Conservation (phyloP, 2,113 vertebrate species). For the Maccullochella peelii region DNA sequence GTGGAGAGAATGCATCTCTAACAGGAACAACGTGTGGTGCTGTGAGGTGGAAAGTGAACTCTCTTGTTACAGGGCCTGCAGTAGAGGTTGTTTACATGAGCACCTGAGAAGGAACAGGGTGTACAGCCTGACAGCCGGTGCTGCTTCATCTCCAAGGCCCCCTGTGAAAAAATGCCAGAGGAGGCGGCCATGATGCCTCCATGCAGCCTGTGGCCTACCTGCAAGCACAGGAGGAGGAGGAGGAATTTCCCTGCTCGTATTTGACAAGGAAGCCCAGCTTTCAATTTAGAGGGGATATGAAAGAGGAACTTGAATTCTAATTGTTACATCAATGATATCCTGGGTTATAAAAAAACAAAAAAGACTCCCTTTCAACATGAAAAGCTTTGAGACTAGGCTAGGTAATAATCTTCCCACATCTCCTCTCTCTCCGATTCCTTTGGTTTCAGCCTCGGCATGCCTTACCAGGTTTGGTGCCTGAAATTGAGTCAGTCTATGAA, state of each 20-base stretch:
- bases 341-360: background rate
- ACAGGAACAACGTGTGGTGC: conserved; percentile 62
- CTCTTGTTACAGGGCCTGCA: conserved; percentile 69
- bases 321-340: conserved; percentile 17
- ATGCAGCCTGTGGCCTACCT: conserved; percentile 2
- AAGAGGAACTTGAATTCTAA: background rate
- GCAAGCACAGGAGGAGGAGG: background rate
- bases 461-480: background rate
- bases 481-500: background rate
- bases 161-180: background rate
- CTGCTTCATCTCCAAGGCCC: conserved; percentile 40
- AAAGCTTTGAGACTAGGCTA: background rate
- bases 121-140: conserved; percentile 62
- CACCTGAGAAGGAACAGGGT: conserved; percentile 67
- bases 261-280: conserved; percentile 3
- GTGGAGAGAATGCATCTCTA: conserved; percentile 68
- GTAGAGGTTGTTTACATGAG: conserved; percentile 71
- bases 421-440: background rate
- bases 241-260: background rate
- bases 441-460: background rate
- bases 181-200: conserved; percentile 17
- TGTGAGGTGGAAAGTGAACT: conserved; percentile 75
- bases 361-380: background rate
- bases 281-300: background rate
- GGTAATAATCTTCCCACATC: background rate